Percentiles rank a stretch among this genome's conserved stretches.
phyloP scores from a whole-genome alignment of 2,888 invertebrate genomes.

The Vannuccia rotundouncinata region DNA sequence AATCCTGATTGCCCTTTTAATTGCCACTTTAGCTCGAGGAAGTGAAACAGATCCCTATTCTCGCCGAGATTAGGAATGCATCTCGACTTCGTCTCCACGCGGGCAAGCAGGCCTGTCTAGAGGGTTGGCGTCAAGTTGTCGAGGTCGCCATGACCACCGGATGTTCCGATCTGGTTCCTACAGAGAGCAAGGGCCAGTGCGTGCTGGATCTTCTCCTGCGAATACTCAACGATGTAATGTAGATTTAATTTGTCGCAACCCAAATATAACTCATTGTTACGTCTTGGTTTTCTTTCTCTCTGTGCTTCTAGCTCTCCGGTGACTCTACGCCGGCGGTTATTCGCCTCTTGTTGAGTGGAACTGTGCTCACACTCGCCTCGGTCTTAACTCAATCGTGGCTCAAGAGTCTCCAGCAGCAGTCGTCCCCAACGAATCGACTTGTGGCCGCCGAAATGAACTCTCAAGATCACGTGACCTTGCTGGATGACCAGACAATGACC shows the following conservation, averaged over 20 bases:
- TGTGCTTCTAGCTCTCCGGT: background rate
- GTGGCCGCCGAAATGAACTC: background rate
- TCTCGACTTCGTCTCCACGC: background rate
- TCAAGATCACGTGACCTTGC: background rate
- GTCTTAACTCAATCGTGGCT: background rate
- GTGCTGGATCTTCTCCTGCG: background rate
- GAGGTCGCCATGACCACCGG: conserved; percentile 19
- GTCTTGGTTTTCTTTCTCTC: too few species aligned
- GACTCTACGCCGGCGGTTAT: background rate
- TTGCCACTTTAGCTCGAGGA: background rate
- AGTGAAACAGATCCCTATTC: background rate
- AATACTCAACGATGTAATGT: background rate
- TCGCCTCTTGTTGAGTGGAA: background rate
- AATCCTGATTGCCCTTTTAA: background rate
- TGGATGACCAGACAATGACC: background rate
- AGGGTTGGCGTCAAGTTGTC: conserved; percentile 26
- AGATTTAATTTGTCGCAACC: too few species aligned
- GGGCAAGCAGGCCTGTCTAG: conserved; percentile 6
- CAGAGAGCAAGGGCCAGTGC: background rate
- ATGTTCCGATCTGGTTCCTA: background rate
- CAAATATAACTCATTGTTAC: too few species aligned
- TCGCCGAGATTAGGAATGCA: conserved; percentile 13
- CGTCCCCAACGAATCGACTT: background rate
- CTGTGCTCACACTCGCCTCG: background rate
- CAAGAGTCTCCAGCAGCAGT: background rate